Base-by-base conservation (phyloP, 2,797 vertebrate species). In the Silurus lanzhouensis region DNA sequence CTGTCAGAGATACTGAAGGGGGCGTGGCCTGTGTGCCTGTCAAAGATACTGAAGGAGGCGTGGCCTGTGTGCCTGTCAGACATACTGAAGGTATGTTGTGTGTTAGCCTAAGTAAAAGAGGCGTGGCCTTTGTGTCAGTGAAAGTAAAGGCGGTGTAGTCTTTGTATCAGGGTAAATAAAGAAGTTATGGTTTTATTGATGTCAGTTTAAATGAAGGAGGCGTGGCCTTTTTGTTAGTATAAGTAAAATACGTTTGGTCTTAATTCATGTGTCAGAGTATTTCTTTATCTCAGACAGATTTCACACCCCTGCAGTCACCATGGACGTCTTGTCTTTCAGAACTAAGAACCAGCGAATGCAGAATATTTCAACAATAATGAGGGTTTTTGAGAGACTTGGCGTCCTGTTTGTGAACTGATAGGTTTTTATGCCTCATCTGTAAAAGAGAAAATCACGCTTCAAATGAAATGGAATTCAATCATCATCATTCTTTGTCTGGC, bases 401-500 rank as follows among this genome's bases (percentile, higher is more conserved):
- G n/a, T 12, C n/a, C 79, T 67, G 79, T 55, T 67, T 67, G 2
- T 5, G 17, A 7, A 44, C n/a, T 52, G 44, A 27, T 66, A 27
- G 19, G 79, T 66, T 79, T 63, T 79, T 27, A 72, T 5, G 57
- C 67, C 27, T 78, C 74, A 58, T 83, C 75, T n/a, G 27, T 31
- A 75, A 55, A 55, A 63, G 48, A 38, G 72, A 70, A 86, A 77
- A 44, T 81, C 44, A 20, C 6, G 44, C 17, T 19, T 14, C 27
- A 67, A 81, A 67, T 13, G 25, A 74, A 81, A 81, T 57, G 46
- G 60, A 81, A 85, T 75, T 81, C 48, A 75, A 19, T 74, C 78
- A 81, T 64, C 38, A 31, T 75, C 78, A 55, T 91, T 90, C 88
- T 91, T 85, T 82, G 78, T 85, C 88, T 89, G 88, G 84, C 89